Percentiles rank a stretch among this genome's conserved stretches.
Conservation (phyloP, 2,113 vertebrate genomes). For the Siniperca knerii region DNA sequence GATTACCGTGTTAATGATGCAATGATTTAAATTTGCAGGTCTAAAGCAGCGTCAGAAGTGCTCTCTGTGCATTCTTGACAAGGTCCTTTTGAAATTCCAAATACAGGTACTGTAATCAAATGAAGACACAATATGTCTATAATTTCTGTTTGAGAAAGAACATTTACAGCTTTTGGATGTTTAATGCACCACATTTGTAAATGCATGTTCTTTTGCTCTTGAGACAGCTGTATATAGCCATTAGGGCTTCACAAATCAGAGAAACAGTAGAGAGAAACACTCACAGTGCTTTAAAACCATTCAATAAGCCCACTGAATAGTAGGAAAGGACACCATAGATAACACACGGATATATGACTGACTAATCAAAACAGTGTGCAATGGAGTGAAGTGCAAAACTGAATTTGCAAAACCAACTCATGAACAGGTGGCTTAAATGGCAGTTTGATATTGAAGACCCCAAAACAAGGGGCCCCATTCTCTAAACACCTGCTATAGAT, state of each 20-base stretch:
- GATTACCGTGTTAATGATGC: constrained; percentile 33
- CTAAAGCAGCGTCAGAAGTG: constrained; percentile 7
- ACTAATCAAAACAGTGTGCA: background rate
- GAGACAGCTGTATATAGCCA: constrained; percentile 9
- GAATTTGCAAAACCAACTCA: background rate
- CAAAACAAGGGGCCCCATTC: background rate
- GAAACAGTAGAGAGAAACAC: constrained; percentile 27
- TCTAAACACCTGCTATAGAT: background rate
- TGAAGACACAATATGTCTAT: constrained; percentile 9
- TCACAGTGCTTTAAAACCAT: constrained; percentile 27
- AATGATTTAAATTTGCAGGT: constrained; percentile 32
- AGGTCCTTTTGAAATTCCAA: constrained; percentile 31
- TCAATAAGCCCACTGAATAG: background rate
- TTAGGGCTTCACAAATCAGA: constrained; percentile 6
- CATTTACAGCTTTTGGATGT: constrained; percentile 3
- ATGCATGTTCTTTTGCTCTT: constrained; percentile 13
- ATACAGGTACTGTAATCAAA: constrained; percentile 10
- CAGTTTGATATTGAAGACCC: background rate
- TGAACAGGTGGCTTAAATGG: constrained; percentile 11
- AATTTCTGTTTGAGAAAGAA: background rate
- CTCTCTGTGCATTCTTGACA: constrained; percentile 13
- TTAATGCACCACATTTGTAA: constrained; percentile 2
- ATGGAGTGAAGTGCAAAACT: background rate
- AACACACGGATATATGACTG: background rate
- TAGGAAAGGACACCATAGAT: constrained; percentile 14